Evolutionary conservation across 2,797 vertebrate species (phyloP).

Genomic region (Sebastes iracundus): DNA sequence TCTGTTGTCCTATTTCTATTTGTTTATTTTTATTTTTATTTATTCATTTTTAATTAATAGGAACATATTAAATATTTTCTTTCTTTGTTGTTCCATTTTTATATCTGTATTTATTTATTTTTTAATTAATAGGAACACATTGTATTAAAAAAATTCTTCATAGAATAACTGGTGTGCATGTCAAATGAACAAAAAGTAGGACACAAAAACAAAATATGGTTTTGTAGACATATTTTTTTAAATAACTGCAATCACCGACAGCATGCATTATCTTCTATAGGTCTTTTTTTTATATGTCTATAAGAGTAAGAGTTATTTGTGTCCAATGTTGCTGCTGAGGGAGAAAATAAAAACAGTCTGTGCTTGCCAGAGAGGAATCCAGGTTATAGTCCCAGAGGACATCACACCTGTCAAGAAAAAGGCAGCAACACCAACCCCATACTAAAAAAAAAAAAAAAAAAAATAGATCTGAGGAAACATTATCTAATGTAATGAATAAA

Average conservation of each 20-base stretch:
- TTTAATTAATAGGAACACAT: not conserved
- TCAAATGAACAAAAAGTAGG: constrained; percentile 3
- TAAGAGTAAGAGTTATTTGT: constrained; percentile 58
- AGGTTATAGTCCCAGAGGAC: constrained; percentile 75
- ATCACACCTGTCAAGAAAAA: constrained; percentile 76
- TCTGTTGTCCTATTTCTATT: too few species aligned
- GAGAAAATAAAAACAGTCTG: constrained; percentile 44
- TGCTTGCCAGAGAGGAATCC: constrained; percentile 71
- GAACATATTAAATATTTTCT: too few species aligned
- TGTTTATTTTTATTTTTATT: too few species aligned
- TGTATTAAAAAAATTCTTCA: not conserved
- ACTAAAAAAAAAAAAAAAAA: constrained; percentile 43
- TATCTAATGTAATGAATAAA: constrained; percentile 76
- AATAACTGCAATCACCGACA: not conserved
- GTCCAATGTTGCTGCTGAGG: constrained; percentile 55
- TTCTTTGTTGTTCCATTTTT: not conserved
- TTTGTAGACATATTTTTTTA: not conserved
- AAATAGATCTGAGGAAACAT: constrained; percentile 71
- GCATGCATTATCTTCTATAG: not conserved
- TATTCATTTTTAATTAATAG: not conserved
- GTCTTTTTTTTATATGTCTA: constrained; percentile 1
- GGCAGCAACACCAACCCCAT: constrained; percentile 63
- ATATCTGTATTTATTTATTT: not conserved
- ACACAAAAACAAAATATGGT: not conserved
- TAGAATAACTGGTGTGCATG: not conserved